Percentiles rank a stretch among this genome's conserved stretches.
phyloP scores from a whole-genome alignment of 2,113 vertebrate species.

The Phyllostomus discolor region DNA sequence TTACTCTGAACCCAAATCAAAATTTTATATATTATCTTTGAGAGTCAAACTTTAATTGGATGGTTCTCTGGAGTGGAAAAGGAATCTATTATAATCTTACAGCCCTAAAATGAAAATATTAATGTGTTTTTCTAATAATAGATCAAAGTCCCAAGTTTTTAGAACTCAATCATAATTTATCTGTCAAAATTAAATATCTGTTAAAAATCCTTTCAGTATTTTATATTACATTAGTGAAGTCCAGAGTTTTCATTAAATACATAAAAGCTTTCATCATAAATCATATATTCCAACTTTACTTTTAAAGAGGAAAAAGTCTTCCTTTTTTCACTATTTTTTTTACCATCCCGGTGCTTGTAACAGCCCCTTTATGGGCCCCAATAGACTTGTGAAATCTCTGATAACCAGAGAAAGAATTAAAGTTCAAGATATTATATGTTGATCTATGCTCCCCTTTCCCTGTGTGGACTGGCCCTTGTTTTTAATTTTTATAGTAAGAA shows the following conservation, averaged over 20 bases:
- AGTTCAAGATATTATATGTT: neutral
- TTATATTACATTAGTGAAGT: slow-evolving; percentile 42
- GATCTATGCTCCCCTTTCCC: neutral
- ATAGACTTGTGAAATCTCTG: neutral
- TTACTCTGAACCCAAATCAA: slow-evolving; percentile 25
- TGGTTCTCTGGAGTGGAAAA: slow-evolving; percentile 39
- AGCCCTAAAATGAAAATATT: slow-evolving; percentile 49
- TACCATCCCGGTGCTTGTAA: neutral
- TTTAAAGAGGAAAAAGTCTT: neutral
- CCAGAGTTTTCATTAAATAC: slow-evolving; percentile 51
- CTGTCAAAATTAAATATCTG: slow-evolving; percentile 60
- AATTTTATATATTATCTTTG: slow-evolving; percentile 32
- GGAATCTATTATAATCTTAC: slow-evolving; percentile 33
- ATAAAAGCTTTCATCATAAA: slow-evolving; percentile 40
- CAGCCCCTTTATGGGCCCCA: neutral
- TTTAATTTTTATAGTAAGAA: neutral
- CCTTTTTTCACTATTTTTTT: neutral
- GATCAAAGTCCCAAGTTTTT: slow-evolving; percentile 43
- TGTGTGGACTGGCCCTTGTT: neutral
- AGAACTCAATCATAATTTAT: slow-evolving; percentile 60
- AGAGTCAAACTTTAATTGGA: slow-evolving; percentile 54
- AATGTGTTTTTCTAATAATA: slow-evolving; percentile 63
- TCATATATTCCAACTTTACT: neutral
- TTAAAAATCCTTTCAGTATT: slow-evolving; percentile 41
- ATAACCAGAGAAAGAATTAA: neutral